Conservation (phyloP, 2,888 invertebrate genomes). For the Tuta absoluta region DNA sequence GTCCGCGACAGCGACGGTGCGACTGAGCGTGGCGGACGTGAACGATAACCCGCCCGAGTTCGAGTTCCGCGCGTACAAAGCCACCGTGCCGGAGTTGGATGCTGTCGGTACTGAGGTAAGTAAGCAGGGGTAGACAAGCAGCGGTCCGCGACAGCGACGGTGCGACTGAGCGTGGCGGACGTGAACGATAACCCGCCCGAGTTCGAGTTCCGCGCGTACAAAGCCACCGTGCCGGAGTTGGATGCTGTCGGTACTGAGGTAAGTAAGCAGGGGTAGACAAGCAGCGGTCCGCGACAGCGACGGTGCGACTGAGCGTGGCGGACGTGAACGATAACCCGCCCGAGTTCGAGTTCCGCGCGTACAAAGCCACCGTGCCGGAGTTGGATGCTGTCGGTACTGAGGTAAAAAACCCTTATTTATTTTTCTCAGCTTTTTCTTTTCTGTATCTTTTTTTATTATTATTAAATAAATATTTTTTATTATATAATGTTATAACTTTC, state of each 20-base stretch:
- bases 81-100: conserved; percentile 88
- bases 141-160: conserved; percentile 83
- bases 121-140: conserved; percentile 46
- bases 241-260: conserved; percentile 90
- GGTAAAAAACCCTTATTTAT: too few relatives aligned
- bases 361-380: conserved; percentile 89
- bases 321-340: conserved; percentile 98
- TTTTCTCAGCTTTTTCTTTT: too few relatives aligned
- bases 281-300: conserved; percentile 84
- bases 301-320: conserved; percentile 89
- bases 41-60: conserved; percentile 99
- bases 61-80: conserved; percentile 89
- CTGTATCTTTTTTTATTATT: too few relatives aligned
- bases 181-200: conserved; percentile 98
- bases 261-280: not conserved
- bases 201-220: conserved; percentile 91
- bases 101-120: conserved; percentile 88
- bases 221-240: conserved; percentile 88
- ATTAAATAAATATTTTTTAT: too few relatives aligned
- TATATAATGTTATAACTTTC: too few relatives aligned
- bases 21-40: conserved; percentile 93
- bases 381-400: conserved; percentile 89
- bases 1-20: conserved; percentile 84
- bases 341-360: conserved; percentile 92
- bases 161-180: conserved; percentile 92